phyloP scores from a whole-genome alignment of 2,797 vertebrate genomes.

The Siniperca scherzeri region DNA sequence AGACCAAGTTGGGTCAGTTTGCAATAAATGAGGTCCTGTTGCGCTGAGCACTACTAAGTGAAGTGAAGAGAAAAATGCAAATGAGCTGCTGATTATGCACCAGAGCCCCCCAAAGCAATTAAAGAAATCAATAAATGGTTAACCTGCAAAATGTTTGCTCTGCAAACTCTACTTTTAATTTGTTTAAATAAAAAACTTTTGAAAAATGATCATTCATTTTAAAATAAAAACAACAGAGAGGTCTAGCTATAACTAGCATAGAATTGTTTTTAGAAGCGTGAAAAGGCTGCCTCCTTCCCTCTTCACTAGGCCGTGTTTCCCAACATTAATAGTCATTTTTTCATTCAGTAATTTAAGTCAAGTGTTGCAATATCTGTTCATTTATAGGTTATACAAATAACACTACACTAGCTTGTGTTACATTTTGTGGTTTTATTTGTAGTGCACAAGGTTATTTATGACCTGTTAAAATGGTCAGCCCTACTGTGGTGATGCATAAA shows the following conservation, averaged over 20 bases:
- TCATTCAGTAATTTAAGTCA: background rate
- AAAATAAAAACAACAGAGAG: no score
- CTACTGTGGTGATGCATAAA: background rate
- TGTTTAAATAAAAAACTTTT: no score
- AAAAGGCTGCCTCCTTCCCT: no score
- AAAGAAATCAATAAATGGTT: conserved; percentile 50
- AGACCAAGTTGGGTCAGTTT: background rate
- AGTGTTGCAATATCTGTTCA: background rate
- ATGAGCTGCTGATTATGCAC: conserved; percentile 37
- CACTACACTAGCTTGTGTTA: background rate
- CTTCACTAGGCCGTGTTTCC: no score
- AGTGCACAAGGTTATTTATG: background rate
- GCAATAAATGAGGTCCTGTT: background rate
- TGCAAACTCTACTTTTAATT: conserved; percentile 1
- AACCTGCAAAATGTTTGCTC: conserved; percentile 25
- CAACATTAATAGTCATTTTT: no score
- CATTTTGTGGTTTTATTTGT: background rate
- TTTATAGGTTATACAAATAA: background rate
- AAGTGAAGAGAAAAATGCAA: conserved; percentile 14
- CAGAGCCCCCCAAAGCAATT: conserved; percentile 30
- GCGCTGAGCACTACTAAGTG: background rate
- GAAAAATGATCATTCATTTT: no score
- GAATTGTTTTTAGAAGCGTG: no score
- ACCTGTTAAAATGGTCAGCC: background rate
- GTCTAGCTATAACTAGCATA: no score